Evolutionary conservation across 2,113 vertebrate species (phyloP).

Genomic region (Gymnogyps californianus): DNA sequence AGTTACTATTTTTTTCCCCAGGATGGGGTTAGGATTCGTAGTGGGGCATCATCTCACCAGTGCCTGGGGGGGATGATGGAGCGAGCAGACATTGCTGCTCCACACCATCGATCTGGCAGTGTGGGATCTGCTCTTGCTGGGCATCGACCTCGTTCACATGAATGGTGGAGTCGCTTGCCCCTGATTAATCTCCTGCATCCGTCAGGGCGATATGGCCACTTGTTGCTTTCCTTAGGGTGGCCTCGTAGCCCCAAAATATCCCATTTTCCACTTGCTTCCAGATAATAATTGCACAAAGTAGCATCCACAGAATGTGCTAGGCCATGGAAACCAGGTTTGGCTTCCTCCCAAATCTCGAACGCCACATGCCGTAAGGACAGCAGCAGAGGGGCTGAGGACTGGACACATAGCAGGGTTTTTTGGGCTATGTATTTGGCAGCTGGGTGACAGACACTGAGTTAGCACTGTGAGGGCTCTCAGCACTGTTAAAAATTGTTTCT

Average conservation of each 20-base stretch:
- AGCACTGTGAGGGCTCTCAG: background rate
- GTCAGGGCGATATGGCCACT: rapidly evolving
- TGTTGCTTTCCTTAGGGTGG: background rate
- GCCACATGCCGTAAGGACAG: rapidly evolving
- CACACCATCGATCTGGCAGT: rapidly evolving
- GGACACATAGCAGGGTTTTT: background rate
- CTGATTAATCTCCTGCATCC: background rate
- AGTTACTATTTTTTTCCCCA: background rate
- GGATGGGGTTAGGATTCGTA: background rate
- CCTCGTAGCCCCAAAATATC: background rate
- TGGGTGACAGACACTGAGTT: background rate
- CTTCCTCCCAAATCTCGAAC: rapidly evolving
- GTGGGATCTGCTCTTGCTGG: background rate
- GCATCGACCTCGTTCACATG: rapidly evolving
- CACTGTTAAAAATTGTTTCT: background rate
- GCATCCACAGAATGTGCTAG: background rate
- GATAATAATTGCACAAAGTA: slow-evolving; percentile 15
- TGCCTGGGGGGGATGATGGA: background rate
- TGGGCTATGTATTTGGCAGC: background rate
- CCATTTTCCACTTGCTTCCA: background rate
- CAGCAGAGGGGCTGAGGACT: background rate
- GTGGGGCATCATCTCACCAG: rapidly evolving
- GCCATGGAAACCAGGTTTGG: background rate
- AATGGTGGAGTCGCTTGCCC: rapidly evolving
- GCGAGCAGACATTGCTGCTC: background rate